A percentile compares a stretch with the other conserved stretches of the same genome.
Evolutionary conservation across 2,113 vertebrate genomes (phyloP).

Genomic region (Osmerus mordax): DNA sequence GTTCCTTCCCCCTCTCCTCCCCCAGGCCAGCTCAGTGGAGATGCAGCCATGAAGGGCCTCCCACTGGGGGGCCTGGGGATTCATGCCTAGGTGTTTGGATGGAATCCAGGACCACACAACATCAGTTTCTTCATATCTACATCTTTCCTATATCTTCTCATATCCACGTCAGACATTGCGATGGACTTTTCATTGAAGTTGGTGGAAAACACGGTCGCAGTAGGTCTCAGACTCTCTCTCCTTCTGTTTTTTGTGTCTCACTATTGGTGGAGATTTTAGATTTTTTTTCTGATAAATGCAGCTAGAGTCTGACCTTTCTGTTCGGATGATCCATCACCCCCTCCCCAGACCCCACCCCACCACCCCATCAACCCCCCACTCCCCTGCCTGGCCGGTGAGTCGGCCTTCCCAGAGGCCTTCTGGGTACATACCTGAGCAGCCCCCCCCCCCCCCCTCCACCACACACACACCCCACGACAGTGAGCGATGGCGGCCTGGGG

Average conservation of each 20-base stretch:
- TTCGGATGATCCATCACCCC: slow-evolving; percentile 36
- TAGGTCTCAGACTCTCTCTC: no score
- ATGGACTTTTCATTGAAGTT: no score
- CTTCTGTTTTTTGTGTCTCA: no score
- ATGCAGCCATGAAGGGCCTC: slow-evolving; percentile 58
- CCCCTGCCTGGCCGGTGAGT: slow-evolving; percentile 9
- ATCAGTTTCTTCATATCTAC: background rate
- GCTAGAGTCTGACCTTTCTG: slow-evolving; percentile 21
- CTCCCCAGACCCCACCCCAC: background rate
- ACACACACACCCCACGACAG: slow-evolving; percentile 1
- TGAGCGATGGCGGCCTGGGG: slow-evolving; percentile 13
- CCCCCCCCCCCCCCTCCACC: background rate
- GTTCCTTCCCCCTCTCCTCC: slow-evolving; percentile 38
- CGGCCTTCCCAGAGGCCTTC: background rate
- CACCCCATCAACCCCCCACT: slow-evolving; percentile 14
- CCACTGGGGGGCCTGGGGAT: slow-evolving; percentile 56
- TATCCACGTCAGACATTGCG: no score
- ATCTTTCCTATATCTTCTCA: no score
- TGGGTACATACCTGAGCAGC: slow-evolving; percentile 5
- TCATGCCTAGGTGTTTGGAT: background rate
- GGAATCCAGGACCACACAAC: slow-evolving; percentile 6
- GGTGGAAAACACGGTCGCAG: no score
- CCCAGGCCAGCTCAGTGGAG: slow-evolving; percentile 51
- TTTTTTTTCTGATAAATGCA: slow-evolving; percentile 20
- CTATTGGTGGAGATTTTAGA: slow-evolving; percentile 8